Evolutionary conservation across 2,888 invertebrate species (phyloP).

Genomic region (Xanthorhoe designata): DNA sequence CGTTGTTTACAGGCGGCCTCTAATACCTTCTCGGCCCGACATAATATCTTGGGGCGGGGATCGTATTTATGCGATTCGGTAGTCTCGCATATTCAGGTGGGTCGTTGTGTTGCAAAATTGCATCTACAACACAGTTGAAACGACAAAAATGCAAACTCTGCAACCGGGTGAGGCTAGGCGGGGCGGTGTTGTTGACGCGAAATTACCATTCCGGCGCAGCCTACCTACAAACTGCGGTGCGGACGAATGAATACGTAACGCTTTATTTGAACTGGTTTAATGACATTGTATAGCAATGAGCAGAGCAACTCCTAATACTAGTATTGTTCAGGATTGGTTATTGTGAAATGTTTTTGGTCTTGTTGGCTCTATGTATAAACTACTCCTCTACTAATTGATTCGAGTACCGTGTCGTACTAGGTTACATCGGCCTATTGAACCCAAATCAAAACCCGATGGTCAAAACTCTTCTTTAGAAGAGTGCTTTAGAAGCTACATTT

Average conservation of each 20-base stretch:
- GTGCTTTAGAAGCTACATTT: background rate
- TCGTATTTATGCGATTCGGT: conserved; percentile 60
- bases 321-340: conserved; percentile 43
- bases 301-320: conserved; percentile 34
- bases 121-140: conserved; percentile 65
- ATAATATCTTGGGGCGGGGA: conserved; percentile 47
- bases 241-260: conserved; percentile 79
- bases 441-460: background rate
- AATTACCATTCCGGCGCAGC: conserved; percentile 78
- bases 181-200: conserved; percentile 73
- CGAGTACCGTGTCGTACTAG: background rate
- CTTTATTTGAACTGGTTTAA: conserved; percentile 70
- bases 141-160: conserved; percentile 77
- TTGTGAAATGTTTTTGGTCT: conserved; percentile 11
- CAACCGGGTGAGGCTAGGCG: conserved; percentile 50
- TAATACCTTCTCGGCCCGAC: conserved; percentile 36
- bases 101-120: conserved; percentile 56
- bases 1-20: conserved; percentile 39
- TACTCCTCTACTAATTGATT: background rate
- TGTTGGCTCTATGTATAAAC: background rate
- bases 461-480: conserved; percentile 5
- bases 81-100: conserved; percentile 58
- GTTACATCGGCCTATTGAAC: background rate
- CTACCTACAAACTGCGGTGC: conserved; percentile 59
- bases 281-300: conserved; percentile 57